phyloP scores from a whole-genome alignment of 2,888 invertebrate species.

The Dendrolimus houi region DNA sequence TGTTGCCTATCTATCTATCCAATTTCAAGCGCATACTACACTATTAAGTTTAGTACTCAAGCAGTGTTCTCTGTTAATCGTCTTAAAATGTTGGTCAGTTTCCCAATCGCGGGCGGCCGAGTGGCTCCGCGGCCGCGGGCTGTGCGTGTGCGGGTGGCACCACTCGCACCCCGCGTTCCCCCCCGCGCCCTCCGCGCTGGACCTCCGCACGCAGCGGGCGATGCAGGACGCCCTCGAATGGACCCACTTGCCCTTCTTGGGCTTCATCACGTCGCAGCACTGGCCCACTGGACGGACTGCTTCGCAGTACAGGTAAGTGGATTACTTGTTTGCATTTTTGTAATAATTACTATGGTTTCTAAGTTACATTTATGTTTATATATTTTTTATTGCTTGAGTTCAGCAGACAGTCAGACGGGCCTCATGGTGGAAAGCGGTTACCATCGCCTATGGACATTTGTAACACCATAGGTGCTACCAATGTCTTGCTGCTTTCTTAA shows the following conservation, averaged over 20 bases:
- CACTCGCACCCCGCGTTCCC: slow-evolving; percentile 86
- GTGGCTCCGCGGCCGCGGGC: slow-evolving; percentile 57
- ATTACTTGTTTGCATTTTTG: too few relatives aligned
- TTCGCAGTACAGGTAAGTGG: slow-evolving; percentile 63
- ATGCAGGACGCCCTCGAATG: slow-evolving; percentile 60
- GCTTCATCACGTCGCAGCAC: slow-evolving; percentile 81
- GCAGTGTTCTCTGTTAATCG: background rate
- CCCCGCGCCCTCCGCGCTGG: slow-evolving; percentile 81
- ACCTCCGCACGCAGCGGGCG: slow-evolving; percentile 79
- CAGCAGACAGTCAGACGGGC: too few relatives aligned
- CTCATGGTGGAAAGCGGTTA: too few relatives aligned
- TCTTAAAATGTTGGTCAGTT: slow-evolving; percentile 25
- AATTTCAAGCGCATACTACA: too few relatives aligned
- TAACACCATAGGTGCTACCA: too few relatives aligned
- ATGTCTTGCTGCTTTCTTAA: too few relatives aligned
- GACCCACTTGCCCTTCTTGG: slow-evolving; percentile 70
- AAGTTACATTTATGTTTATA: too few relatives aligned
- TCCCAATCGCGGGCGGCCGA: slow-evolving; percentile 78
- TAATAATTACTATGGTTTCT: too few relatives aligned
- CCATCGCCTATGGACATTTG: too few relatives aligned
- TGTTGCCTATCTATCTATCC: too few relatives aligned
- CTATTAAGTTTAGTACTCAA: too few relatives aligned
- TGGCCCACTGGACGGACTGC: slow-evolving; percentile 69
- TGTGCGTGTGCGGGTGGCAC: slow-evolving; percentile 82
- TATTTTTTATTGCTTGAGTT: too few relatives aligned